phyloP scores from a whole-genome alignment of 2,888 invertebrate genomes.

The Drosophila rubida region DNA sequence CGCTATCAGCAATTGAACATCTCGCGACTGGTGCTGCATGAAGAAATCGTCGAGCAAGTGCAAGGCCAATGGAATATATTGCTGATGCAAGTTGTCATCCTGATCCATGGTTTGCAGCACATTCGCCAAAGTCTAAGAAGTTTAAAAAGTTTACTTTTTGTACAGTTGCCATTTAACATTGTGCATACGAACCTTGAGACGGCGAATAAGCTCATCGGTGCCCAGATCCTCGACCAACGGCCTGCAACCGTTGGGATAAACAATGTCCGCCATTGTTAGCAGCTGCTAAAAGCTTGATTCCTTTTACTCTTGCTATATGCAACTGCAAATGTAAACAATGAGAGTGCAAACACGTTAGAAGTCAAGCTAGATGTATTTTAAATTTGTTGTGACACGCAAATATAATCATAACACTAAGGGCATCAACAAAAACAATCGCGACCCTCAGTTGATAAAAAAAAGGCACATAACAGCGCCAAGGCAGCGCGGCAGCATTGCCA shows the following conservation, averaged over 20 bases:
- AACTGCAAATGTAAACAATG: conserved; percentile 41
- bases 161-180: not conserved
- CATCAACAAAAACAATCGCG: conserved; percentile 45
- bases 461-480: conserved; percentile 43
- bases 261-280: conserved; percentile 91
- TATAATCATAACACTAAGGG: conserved; percentile 12
- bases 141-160: not conserved
- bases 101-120: conserved; percentile 98
- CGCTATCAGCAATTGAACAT: conserved; percentile 97
- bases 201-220: conserved; percentile 96
- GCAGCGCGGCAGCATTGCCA: conserved; percentile 66
- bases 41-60: conserved; percentile 97
- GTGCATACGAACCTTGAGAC: conserved; percentile 91
- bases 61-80: conserved; percentile 95
- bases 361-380: not conserved
- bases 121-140: conserved; percentile 92
- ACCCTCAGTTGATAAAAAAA: conserved; percentile 50
- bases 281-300: conserved; percentile 21
- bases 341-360: not conserved
- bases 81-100: conserved; percentile 97
- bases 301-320: conserved; percentile 12
- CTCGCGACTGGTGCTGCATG: conserved; percentile 94
- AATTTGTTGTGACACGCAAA: conserved; percentile 5
- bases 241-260: conserved; percentile 97
- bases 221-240: conserved; percentile 97